Evolutionary conservation across 2,113 vertebrate species (phyloP).

Genomic region (Chaetura pelagica): DNA sequence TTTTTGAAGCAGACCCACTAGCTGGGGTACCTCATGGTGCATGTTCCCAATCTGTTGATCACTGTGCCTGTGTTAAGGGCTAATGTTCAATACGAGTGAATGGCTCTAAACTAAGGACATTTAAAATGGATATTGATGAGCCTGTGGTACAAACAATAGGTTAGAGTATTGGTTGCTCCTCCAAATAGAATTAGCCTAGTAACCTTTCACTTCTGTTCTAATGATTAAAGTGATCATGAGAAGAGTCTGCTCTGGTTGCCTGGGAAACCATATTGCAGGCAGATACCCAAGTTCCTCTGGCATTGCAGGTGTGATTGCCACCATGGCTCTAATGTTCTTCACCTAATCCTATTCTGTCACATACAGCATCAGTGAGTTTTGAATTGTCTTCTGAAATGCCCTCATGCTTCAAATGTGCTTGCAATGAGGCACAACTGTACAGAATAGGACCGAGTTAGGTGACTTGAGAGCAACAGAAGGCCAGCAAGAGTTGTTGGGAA

Average conservation of each 20-base stretch:
- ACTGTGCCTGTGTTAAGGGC: neutral
- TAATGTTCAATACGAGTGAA: conserved; percentile 3
- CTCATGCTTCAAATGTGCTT: neutral
- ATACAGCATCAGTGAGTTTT: neutral
- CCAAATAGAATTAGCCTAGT: conserved; percentile 66
- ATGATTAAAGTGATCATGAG: conserved; percentile 41
- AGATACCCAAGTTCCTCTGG: conserved; percentile 11
- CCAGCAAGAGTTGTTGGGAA: neutral
- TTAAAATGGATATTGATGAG: conserved; percentile 42
- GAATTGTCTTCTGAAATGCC: neutral
- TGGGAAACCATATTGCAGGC: conserved; percentile 44
- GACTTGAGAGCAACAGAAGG: neutral
- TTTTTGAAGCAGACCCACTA: neutral
- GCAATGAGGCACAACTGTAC: neutral
- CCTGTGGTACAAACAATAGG: conserved; percentile 24
- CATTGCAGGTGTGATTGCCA: neutral
- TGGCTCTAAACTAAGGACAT: conserved; percentile 25
- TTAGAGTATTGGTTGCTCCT: conserved; percentile 37
- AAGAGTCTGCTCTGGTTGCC: conserved; percentile 62
- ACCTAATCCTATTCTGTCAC: neutral
- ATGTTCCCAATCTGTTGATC: neutral
- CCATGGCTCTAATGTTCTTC: neutral
- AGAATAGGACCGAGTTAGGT: neutral
- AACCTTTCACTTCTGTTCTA: conserved; percentile 66
- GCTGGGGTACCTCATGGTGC: neutral